Percentiles rank a stretch among this genome's conserved stretches.
phyloP scores from a whole-genome alignment of 2,113 vertebrate species.

The Poeciliopsis prolifica region DNA sequence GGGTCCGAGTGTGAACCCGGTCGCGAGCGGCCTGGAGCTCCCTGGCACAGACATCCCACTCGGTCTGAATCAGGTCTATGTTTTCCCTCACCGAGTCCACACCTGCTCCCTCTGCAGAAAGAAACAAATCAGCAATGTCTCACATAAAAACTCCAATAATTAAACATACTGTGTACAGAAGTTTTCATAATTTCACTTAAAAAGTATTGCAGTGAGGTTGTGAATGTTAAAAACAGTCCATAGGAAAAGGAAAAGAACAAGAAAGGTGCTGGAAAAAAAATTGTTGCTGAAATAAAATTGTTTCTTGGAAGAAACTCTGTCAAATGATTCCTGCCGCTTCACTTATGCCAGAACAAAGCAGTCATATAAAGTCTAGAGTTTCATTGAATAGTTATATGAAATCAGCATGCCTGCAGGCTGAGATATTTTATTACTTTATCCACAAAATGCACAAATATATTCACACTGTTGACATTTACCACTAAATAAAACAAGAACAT shows the following conservation, averaged over 20 bases:
- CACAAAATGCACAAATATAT: slow-evolving; percentile 24
- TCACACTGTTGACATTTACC: slow-evolving; percentile 29
- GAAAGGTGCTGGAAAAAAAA: neutral
- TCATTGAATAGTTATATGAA: neutral
- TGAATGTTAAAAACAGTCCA: neutral
- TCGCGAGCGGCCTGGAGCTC: slow-evolving; percentile 79
- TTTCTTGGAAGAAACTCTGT: neutral
- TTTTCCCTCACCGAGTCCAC: slow-evolving; percentile 71
- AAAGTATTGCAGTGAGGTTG: neutral
- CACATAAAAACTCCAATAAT: neutral
- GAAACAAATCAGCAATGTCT: neutral
- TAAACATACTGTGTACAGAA: neutral
- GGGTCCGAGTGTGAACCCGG: slow-evolving; percentile 81
- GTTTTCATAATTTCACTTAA: neutral
- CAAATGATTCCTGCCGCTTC: neutral
- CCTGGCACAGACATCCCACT: slow-evolving; percentile 80
- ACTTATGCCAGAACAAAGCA: neutral
- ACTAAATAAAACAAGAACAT: slow-evolving; percentile 39
- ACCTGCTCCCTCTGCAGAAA: slow-evolving; percentile 75
- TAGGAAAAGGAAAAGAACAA: too few relatives aligned
- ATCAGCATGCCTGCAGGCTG: slow-evolving; percentile 31
- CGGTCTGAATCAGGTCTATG: slow-evolving; percentile 75
- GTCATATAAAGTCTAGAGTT: slow-evolving; percentile 38
- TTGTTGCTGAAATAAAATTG: neutral
- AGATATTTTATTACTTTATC: slow-evolving; percentile 42